Base-by-base conservation (phyloP, 1,140 invertebrate genomes). In the Melanaphis sacchari region DNA sequence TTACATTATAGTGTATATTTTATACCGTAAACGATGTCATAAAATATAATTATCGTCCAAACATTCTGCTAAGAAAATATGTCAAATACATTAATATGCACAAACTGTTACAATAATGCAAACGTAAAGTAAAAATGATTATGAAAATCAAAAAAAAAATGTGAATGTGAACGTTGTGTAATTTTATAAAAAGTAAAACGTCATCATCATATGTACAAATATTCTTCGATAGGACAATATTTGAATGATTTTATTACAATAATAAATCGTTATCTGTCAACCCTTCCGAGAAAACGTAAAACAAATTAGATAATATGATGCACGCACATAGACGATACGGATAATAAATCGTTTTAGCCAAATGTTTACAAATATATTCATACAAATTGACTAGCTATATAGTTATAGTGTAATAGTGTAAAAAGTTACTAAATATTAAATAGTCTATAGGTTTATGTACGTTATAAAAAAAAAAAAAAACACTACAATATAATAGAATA, bases 261-360 rank as follows among this genome's bases (percentile, higher is more conserved):
- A 46, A 88, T 88, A 88, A 88, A 88, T 88, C 85, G 85, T 43
- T 43, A 36, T 89, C 87, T 38, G 85, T 89, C 87, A 52, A 89
- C 52, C 43, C 43, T 52, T 49, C 87, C 46, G 87, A 36, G 46
- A 52, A 52, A 89, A 89, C 87, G 46, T 22, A 49, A 89, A 89
- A 52, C 87, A 52, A 52, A 89, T 89, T 38, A 49, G 87, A 89
- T 52, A 87, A n/a, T n/a, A 52, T 38, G 85, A 88, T 49, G 24
- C n/a, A 89, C 87, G 43, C 43, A 2, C 15, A n/a, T 31, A 31
- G 43, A 87, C 85, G 31, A 76, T 40, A 21, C 31, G n/a, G 8
- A 52, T 89, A 89, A 89, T 89, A 89, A 89, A 52, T 89, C 31
- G n/a, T 89, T 89, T 52, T 89, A 46, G 21, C 46, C 8, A 89